A percentile compares a stretch with the other conserved stretches of the same genome.
Evolutionary conservation across 2,888 invertebrate genomes (phyloP).

Genomic region (Cheilosia scutellata): DNA sequence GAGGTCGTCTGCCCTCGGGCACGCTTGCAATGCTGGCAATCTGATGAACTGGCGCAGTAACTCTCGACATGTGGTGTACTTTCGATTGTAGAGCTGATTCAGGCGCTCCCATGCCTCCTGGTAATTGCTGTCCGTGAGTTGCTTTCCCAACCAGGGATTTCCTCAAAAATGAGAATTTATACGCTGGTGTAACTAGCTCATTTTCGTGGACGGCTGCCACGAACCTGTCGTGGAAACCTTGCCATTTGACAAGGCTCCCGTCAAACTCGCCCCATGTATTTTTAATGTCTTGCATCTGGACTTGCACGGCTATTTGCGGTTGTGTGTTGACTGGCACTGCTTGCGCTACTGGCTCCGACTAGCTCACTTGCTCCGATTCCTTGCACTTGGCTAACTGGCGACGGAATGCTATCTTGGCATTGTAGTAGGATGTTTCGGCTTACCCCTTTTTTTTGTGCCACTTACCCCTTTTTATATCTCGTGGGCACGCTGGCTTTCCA

Average conservation of each 20-base stretch:
- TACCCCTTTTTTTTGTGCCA: no score
- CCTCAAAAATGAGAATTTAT: constrained; percentile 26
- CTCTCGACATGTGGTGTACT: neutral
- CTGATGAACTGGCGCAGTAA: neutral
- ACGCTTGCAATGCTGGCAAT: neutral
- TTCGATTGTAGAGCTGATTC: neutral
- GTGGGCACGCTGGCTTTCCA: no score
- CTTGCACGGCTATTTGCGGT: no score
- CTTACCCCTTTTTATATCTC: no score
- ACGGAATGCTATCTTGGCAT: no score
- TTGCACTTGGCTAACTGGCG: no score
- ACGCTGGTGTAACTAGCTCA: neutral
- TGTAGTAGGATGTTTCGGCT: no score
- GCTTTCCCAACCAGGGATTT: constrained; percentile 17
- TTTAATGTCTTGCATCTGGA: neutral
- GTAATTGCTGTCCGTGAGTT: neutral
- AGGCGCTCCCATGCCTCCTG: neutral
- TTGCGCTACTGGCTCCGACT: no score
- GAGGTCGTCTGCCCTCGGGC: neutral
- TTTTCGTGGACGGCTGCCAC: neutral
- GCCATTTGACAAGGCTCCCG: constrained; percentile 13
- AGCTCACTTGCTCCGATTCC: no score
- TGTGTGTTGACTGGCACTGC: no score
- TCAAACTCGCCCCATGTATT: constrained; percentile 30
- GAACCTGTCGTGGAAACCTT: neutral